Conservation (phyloP, 1,140 invertebrate species). For the Papilio dardanus region DNA sequence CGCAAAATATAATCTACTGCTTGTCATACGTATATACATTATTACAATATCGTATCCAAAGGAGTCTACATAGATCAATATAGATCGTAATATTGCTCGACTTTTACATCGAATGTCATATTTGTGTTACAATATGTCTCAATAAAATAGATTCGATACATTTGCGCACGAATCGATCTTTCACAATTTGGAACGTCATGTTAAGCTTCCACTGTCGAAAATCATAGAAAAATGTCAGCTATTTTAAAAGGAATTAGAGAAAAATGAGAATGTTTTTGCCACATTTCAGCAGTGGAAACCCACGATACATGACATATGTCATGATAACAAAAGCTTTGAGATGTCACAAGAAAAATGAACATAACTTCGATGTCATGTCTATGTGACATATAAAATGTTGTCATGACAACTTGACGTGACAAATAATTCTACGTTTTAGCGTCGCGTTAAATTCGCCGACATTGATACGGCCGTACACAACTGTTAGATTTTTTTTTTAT, state of each 20-base stretch:
- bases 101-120: slow-evolving; percentile 56
- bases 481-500: slow-evolving; percentile 53
- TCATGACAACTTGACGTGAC: slow-evolving; percentile 20
- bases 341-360: too few species aligned
- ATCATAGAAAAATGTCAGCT: background rate
- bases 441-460: slow-evolving; percentile 57
- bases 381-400: background rate
- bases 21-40: slow-evolving; percentile 81
- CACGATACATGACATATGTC: too few species aligned
- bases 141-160: slow-evolving; percentile 59
- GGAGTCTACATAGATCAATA: slow-evolving; percentile 68
- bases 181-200: background rate
- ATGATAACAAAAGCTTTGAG: too few species aligned
- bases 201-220: background rate
- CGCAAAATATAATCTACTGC: slow-evolving; percentile 68
- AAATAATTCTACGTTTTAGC: slow-evolving; percentile 44
- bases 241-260: background rate
- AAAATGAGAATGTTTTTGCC: background rate
- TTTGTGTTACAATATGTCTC: slow-evolving; percentile 63
- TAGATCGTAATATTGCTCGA: slow-evolving; percentile 55
- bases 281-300: background rate
- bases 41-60: slow-evolving; percentile 75
- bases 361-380: too few species aligned
- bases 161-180: slow-evolving; percentile 49
- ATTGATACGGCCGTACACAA: slow-evolving; percentile 67